phyloP scores from a whole-genome alignment of 2,113 vertebrate species.

The Herpetotheres cachinnans region DNA sequence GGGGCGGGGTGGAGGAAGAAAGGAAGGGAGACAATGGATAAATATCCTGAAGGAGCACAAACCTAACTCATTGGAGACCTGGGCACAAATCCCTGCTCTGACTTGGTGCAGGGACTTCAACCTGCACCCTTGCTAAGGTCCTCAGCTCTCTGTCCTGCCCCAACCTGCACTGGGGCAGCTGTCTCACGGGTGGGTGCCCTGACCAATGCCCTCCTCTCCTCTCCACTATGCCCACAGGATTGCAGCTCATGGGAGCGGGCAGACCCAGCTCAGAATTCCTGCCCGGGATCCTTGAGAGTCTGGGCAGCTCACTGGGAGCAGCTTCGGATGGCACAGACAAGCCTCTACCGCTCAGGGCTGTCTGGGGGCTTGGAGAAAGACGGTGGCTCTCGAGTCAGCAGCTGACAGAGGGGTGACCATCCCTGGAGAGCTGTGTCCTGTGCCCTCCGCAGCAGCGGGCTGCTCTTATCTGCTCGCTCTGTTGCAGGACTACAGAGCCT shows the following conservation, averaged over 20 bases:
- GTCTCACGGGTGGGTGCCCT: neutral
- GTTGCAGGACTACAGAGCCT: neutral
- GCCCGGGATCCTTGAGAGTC: neutral
- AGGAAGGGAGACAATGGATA: neutral
- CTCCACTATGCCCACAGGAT: accelerated
- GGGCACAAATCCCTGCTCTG: neutral
- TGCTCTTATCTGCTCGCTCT: neutral
- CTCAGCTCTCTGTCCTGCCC: neutral
- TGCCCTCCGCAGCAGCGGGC: neutral
- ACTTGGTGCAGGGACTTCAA: neutral
- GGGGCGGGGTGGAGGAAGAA: too few relatives aligned
- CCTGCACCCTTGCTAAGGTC: neutral
- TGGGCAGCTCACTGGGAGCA: neutral
- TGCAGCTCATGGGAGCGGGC: neutral
- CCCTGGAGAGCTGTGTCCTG: accelerated
- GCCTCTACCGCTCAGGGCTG: accelerated
- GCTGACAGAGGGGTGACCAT: neutral
- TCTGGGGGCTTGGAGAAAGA: neutral
- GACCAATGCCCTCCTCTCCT: neutral
- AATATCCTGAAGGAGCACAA: neutral
- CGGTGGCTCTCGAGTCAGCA: neutral
- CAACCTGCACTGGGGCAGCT: neutral
- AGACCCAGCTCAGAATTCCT: neutral
- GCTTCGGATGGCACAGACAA: neutral
- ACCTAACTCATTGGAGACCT: neutral